phyloP scores from a whole-genome alignment of 2,113 vertebrate genomes.

The Edolisoma coerulescens region DNA sequence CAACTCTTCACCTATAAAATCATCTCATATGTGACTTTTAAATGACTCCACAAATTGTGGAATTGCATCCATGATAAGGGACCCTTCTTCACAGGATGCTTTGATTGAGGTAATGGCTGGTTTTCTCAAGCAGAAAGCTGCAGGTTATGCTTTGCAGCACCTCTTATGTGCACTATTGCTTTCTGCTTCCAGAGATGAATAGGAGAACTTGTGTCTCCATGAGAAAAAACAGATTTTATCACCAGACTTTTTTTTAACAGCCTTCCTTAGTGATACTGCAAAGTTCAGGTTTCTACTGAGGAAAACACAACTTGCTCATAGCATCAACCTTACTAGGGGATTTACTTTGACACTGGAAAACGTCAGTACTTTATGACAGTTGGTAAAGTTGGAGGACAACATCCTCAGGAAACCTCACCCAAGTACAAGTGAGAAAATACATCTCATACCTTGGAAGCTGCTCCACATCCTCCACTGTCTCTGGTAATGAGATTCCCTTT shows the following conservation, averaged over 20 bases:
- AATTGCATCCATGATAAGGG: neutral
- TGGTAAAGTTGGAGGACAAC: neutral
- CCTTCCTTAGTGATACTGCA: neutral
- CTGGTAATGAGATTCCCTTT: slow-evolving; percentile 86
- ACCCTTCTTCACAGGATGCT: neutral
- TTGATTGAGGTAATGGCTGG: neutral
- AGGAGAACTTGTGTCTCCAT: neutral
- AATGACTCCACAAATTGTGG: neutral
- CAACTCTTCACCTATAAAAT: neutral
- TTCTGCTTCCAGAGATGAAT: neutral
- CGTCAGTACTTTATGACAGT: neutral
- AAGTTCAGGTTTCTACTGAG: neutral
- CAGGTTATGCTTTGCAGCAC: neutral
- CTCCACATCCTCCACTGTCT: slow-evolving; percentile 92
- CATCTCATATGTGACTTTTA: neutral
- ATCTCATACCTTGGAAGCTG: slow-evolving; percentile 76
- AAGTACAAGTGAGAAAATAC: neutral
- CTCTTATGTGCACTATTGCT: neutral
- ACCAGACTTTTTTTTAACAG: neutral
- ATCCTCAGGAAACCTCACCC: neutral
- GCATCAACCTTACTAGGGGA: neutral
- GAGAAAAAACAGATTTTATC: neutral
- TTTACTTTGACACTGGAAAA: neutral
- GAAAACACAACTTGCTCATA: neutral
- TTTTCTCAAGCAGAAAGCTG: neutral